Percentiles rank a stretch among this genome's conserved stretches.
phyloP scores from a whole-genome alignment of 1,140 invertebrate species.

The Drosophila jambulina region DNA sequence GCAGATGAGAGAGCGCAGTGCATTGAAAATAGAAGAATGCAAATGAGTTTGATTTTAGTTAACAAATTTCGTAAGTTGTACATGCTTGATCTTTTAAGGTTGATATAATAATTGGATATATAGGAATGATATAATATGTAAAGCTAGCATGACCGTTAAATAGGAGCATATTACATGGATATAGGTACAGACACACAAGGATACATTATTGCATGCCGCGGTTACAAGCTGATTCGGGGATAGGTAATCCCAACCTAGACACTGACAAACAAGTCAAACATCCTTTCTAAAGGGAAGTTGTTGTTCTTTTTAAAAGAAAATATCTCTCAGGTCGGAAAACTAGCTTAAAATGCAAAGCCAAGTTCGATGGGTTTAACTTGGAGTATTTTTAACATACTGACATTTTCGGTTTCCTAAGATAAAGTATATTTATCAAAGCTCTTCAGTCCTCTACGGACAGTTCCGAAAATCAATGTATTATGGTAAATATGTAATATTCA shows the following conservation, averaged over 20 bases:
- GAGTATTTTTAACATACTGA: neutral
- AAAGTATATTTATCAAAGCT: neutral
- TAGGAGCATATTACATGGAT: conserved; percentile 57
- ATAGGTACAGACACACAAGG: conserved; percentile 39
- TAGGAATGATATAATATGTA: conserved; percentile 60
- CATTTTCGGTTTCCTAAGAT: neutral
- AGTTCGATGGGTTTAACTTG: neutral
- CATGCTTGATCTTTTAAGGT: conserved; percentile 55
- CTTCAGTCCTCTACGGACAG: neutral
- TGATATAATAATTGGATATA: conserved; percentile 26
- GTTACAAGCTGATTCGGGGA: conserved; percentile 30
- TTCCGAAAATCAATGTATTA: neutral
- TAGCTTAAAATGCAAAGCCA: neutral
- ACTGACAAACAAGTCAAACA: conserved; percentile 1
- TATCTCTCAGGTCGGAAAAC: neutral
- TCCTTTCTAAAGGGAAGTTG: neutral
- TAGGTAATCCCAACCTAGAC: conserved; percentile 3
- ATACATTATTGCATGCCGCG: conserved; percentile 58
- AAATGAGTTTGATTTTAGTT: conserved; percentile 87
- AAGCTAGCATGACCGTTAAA: conserved; percentile 70
- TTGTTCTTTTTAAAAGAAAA: too few species aligned
- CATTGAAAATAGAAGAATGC: conserved; percentile 79
- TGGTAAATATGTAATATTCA: neutral
- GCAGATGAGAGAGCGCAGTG: conserved; percentile 74
- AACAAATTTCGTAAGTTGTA: conserved; percentile 73